Evolutionary conservation across 2,797 vertebrate species (phyloP), one percentile per base, ranked within the genome.

Genomic region (Rhincodon typus): DNA sequence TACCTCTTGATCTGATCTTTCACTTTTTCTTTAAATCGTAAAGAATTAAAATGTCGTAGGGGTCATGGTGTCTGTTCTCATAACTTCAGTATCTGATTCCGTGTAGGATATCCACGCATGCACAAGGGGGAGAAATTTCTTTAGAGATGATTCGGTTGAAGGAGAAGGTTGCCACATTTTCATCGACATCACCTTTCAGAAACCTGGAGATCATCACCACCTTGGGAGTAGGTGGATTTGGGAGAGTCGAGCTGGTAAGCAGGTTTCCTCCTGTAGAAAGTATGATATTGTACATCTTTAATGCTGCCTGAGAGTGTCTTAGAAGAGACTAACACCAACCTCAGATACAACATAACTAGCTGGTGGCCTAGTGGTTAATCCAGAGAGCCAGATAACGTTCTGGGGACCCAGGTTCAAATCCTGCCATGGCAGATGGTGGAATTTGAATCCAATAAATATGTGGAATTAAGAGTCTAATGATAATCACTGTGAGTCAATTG

Each of bases 211-310:
- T 98, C 96, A 97, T 99, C 2, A 96, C 99, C 19, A 99, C 99
- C 38, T 98, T 99, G 96, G 98, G 98, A 90, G 98, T 99, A 34
- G 99, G 99, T 95, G 99, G 99, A 82, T 99, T 99, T 96, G 99
- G 99, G 96, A 98, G 99, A 96, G 99, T 99, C 88, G 98, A 99
- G 96, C 98, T 99, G 98, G 99, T 99, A 97, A 98, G 98, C 96
- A 96, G 96, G 50, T 69, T 93, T 93, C 15, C n/a, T n/a, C 90
- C 23, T 23, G 27, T 69, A 30, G 38, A 25, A 93, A 93, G 69
- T 42, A 25, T 67, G 66, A 93, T 10, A 69, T 12, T 23, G 1
- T 21, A 67, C 12, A 13, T 91, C 42, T 25, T 23, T 69, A 69
- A 42, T 93, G 21, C 67, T 15, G 17, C 67, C 46, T 50, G 46